Conservation (phyloP, 2,113 vertebrate genomes). For the Nothocercus nigrocapillus region DNA sequence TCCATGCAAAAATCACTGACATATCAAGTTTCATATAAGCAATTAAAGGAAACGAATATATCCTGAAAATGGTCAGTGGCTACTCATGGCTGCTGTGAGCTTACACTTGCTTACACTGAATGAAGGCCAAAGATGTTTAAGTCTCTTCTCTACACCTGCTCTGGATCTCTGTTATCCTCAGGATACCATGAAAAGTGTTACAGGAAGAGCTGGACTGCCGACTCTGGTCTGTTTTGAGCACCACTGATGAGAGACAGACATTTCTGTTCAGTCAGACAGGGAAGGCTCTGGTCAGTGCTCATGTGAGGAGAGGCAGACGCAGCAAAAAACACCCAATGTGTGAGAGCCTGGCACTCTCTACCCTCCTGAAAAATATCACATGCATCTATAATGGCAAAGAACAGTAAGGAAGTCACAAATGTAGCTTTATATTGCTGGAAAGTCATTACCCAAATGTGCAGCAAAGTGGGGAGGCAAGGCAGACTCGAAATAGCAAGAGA, state of each 20-base stretch:
- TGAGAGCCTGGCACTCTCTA: too few relatives aligned
- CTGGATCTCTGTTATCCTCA: not conserved
- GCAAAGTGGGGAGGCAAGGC: too few relatives aligned
- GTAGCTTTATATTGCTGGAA: too few relatives aligned
- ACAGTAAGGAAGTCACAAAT: too few relatives aligned
- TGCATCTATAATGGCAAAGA: too few relatives aligned
- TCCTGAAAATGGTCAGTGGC: not conserved
- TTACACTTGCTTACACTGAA: not conserved
- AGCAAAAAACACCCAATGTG: not conserved
- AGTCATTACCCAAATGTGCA: too few relatives aligned
- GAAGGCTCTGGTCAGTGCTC: rapidly evolving
- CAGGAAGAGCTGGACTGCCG: not conserved
- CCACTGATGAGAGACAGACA: not conserved
- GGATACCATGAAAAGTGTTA: rapidly evolving
- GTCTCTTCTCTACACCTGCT: not conserved
- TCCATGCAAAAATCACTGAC: not conserved
- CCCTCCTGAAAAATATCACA: too few relatives aligned
- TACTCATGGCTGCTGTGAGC: not conserved
- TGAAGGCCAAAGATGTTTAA: not conserved
- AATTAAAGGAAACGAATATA: rapidly evolving
- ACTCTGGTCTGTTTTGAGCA: not conserved
- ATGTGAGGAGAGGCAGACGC: not conserved
- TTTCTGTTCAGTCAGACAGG: not conserved
- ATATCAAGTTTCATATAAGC: not conserved
- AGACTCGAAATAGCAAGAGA: too few relatives aligned